Evolutionary conservation across 2,797 vertebrate species (phyloP).

Genomic region (Poeciliopsis infans): DNA sequence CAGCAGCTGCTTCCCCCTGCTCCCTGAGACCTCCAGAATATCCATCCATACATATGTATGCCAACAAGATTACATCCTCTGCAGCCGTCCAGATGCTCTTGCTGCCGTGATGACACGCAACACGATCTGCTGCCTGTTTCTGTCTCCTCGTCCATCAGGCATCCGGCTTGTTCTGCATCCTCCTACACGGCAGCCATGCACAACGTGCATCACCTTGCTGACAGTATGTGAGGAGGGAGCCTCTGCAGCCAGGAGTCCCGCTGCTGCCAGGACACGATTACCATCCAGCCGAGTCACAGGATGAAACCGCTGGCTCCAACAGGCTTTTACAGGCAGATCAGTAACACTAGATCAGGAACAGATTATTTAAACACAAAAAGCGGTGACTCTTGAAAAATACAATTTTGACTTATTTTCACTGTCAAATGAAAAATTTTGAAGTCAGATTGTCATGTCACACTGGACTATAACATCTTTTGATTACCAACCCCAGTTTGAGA

Average conservation of each 20-base stretch:
- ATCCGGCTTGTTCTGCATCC: conserved; percentile 37
- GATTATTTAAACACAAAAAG: neutral
- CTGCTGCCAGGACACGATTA: conserved; percentile 50
- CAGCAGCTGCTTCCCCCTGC: conserved; percentile 50
- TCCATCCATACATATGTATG: conserved; percentile 44
- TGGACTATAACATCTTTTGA: neutral
- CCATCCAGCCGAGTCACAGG: conserved; percentile 51
- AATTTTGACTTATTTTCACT: neutral
- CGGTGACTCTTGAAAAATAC: neutral
- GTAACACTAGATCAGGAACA: neutral
- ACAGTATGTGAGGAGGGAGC: conserved; percentile 30
- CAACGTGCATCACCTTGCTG: conserved; percentile 49
- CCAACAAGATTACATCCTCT: conserved; percentile 49
- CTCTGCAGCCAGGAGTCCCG: conserved; percentile 26
- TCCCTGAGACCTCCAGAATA: conserved; percentile 32
- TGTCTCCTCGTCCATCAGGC: conserved; percentile 25
- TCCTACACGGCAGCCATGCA: conserved; percentile 40
- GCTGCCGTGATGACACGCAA: conserved; percentile 28
- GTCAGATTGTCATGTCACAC: neutral
- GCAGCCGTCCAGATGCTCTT: conserved; percentile 52
- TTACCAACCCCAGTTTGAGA: neutral
- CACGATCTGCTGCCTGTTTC: conserved; percentile 27
- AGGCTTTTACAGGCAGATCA: conserved; percentile 13
- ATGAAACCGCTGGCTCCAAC: conserved; percentile 31
- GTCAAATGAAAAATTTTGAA: neutral